Conservation (phyloP, 2,797 vertebrate species). For the Catostomus latipinnis region DNA sequence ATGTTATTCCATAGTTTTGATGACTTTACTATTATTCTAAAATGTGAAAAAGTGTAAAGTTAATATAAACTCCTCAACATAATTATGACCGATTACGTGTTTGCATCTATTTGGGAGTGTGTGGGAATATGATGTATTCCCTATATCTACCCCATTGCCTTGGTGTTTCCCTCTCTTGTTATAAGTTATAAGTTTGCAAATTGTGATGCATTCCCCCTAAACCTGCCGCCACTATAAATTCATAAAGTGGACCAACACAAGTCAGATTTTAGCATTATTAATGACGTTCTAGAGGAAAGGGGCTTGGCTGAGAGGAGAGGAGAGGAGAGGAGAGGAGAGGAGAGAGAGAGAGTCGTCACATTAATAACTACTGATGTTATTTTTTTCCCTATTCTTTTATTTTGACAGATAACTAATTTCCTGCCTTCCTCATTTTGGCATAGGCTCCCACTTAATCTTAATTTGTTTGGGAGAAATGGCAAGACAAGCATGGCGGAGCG, state of each 20-base stretch:
- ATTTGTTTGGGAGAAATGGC: conserved; percentile 56
- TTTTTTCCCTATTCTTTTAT: conserved; percentile 58
- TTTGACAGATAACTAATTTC: conserved; percentile 68
- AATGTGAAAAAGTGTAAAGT: too few relatives aligned
- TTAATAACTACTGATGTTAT: conserved; percentile 66
- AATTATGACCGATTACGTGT: conserved; percentile 41
- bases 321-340: neutral
- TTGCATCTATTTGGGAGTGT: conserved; percentile 4
- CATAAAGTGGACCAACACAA: conserved; percentile 48
- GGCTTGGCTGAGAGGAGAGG: conserved; percentile 36
- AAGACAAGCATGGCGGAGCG: conserved; percentile 38
- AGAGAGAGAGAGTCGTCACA: conserved; percentile 60
- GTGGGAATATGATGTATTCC: conserved; percentile 30
- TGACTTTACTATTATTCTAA: too few relatives aligned
- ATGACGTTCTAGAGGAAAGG: conserved; percentile 63
- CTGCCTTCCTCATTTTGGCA: conserved; percentile 46
- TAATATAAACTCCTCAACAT: neutral
- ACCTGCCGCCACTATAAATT: conserved; percentile 63
- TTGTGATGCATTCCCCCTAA: conserved; percentile 28
- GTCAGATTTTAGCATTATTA: conserved; percentile 66
- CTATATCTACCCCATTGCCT: neutral
- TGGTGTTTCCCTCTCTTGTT: conserved; percentile 40
- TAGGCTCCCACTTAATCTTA: conserved; percentile 60
- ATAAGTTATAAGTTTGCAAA: conserved; percentile 66
- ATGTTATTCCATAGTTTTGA: too few relatives aligned